Base-by-base conservation (phyloP, 2,888 invertebrate genomes). In the Coecobrya sp. region DNA sequence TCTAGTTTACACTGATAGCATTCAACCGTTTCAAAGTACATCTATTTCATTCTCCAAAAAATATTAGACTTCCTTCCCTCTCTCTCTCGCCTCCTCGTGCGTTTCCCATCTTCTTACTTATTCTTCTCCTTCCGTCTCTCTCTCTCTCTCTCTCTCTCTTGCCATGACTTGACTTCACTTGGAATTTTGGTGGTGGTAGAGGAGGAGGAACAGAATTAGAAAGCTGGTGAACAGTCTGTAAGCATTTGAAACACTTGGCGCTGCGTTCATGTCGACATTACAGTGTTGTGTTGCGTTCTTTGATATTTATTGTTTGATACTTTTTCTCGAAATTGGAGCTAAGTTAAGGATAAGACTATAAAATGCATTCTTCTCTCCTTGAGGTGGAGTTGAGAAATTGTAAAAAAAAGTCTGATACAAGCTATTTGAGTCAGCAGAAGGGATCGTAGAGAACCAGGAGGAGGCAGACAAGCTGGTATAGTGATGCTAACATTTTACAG, bases 221-320 rank as follows among this genome's bases (percentile, higher is more conserved):
- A 85, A 85, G 65, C 16, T 85, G 84, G 85, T 85, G n/a, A 62
- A 55, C 36, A 79, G 62, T 13, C 62, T 76, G 36, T 25, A 42
- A 86, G 27, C 81, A 68, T 65, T 88, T 68, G 81, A 49, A 88
- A 65, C 88, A 88, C 88, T 88, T 81, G 79, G 65, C 49, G 88
- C 62, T 68, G 49, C 25, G 79, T 79, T 52, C 13, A 25, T 27
- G 52, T 79, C 52, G 27, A 42, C 79, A 79, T 27, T 55, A n/a
- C n/a, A 25, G 52, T 79, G 49, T 55, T 79, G 10, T 55, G 27
- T 68, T 85, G 16, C 65, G 5, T 45, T 82, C 36, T 42, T 25
- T 68, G 30, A 68, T 89, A 84, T 89, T 84, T 89, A 89, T 89
- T 89, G 88, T 89, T 81, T 52, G 68, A 55, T 85, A 85, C 59